Percentiles rank a stretch among this genome's conserved stretches.
These are phyloP conservation scores for Echinometra lucunter DNA, from an alignment of 53 echinoderm and acorn worm species.

Conservation along the genomic window DNA sequence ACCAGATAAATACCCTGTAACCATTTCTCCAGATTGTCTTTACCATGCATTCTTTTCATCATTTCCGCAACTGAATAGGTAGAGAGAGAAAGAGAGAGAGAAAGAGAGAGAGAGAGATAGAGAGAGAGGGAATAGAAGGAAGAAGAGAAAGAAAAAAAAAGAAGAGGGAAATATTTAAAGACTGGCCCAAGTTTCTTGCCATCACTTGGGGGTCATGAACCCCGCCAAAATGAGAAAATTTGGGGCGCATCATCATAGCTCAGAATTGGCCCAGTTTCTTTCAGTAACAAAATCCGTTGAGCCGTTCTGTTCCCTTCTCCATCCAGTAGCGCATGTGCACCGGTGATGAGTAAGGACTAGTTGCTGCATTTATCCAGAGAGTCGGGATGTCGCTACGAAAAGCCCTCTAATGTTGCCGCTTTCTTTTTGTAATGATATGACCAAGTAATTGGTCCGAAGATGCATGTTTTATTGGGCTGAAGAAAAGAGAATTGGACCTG, in stretches of 20 bases:
- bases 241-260: conserved; percentile 58
- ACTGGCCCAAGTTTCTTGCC: conserved; percentile 13
- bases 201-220: conserved; percentile 60
- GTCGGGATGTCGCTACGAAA: conserved; percentile 1
- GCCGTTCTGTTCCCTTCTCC: conserved; percentile 21
- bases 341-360: conserved; percentile 59
- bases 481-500: background rate
- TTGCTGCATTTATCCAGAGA: conserved; percentile 31
- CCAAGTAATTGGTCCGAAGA: background rate
- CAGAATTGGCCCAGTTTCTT: conserved; percentile 70
- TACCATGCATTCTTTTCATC: conserved; percentile 20
- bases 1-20: conserved; percentile 54
- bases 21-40: conserved; percentile 61
- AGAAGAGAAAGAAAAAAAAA: background rate
- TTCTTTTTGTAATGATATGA: background rate
- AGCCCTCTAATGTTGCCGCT: background rate
- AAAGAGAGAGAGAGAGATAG: too few species aligned
- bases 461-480: background rate
- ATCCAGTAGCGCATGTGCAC: conserved; percentile 41
- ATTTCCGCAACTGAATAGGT: conserved; percentile 47
- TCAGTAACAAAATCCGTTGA: conserved; percentile 58
- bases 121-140: background rate
- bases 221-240: conserved; percentile 64
- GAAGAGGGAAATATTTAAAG: conserved; percentile 41
- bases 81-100: background rate